Evolutionary conservation across 1,140 invertebrate species (phyloP), one percentile per base, ranked within the genome.

Genomic region (Ruditapes philippinarum): DNA sequence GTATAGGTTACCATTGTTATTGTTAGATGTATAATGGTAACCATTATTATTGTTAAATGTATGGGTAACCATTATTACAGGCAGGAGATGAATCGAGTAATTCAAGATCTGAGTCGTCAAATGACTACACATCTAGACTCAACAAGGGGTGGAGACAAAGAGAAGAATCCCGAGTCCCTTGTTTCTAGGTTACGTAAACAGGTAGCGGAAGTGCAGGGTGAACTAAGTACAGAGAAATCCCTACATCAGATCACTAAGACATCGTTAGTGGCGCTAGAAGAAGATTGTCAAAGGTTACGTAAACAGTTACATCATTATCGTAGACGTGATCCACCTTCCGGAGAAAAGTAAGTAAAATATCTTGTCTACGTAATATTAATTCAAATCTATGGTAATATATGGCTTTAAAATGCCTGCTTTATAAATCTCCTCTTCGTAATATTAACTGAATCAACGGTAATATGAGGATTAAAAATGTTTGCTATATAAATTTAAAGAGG

Each of bases 31-130:
- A n/a, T n/a, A n/a, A n/a, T n/a, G n/a, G n/a, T n/a, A n/a, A n/a
- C n/a, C n/a, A n/a, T n/a, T n/a, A n/a, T n/a, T n/a, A n/a, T n/a
- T n/a, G n/a, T n/a, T n/a, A n/a, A n/a, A n/a, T n/a, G n/a, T n/a
- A n/a, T n/a, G n/a, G n/a, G n/a, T n/a, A n/a, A n/a, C n/a, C n/a
- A n/a, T n/a, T 89, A 3, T 60, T 80, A 0, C 65, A 95, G 94
- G 93, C 90, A 92, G 33, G 94, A 95, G 81, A 93, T 95, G 94
- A 94, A 93, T 33, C 90, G 90, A n/a, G 91, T 95, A 31, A 93
- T 95, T n/a, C 93, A 93, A 33, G 94, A 95, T 14, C 78, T 95
- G 84, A 95, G 91, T 76, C 73, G 57, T 14, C 93, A 94, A 88
- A 92, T 95, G 83, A 87, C 92, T 19, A 81, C 90, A 3, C 94